Percentiles rank a stretch among this genome's conserved stretches.
phyloP scores from a whole-genome alignment of 1,140 invertebrate species.

The Aphelenchoides fujianensis region DNA sequence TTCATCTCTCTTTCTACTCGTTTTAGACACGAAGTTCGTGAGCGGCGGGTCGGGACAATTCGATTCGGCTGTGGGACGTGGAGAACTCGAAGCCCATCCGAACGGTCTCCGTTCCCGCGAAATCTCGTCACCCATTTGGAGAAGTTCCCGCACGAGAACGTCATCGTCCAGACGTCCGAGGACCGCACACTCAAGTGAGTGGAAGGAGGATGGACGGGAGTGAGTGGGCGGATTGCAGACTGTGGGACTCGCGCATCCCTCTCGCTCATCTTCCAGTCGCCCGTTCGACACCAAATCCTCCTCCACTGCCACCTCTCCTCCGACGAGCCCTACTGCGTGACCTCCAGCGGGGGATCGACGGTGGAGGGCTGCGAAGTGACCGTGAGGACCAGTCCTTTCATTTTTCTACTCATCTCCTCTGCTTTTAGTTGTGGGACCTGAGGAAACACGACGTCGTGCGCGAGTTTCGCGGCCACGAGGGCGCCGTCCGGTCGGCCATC shows the following conservation, averaged over 20 bases:
- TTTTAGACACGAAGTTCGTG: constrained; percentile 17
- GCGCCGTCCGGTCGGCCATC: constrained; percentile 33
- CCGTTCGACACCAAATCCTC: constrained; percentile 22
- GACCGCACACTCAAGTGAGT: constrained; percentile 33
- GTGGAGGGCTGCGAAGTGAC: constrained; percentile 38
- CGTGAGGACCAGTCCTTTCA: constrained; percentile 25
- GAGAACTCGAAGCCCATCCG: constrained; percentile 13
- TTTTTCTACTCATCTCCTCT: not conserved
- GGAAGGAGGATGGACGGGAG: too few species aligned
- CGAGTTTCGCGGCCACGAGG: constrained; percentile 47
- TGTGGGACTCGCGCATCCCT: constrained; percentile 42
- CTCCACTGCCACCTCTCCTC: constrained; percentile 37
- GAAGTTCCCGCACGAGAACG: constrained; percentile 23
- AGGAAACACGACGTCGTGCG: constrained; percentile 34
- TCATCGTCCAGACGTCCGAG: constrained; percentile 44
- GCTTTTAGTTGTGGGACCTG: constrained; percentile 40
- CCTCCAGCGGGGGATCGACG: constrained; percentile 34
- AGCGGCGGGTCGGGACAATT: not conserved
- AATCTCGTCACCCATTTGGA: constrained; percentile 42
- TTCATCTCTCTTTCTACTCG: too few species aligned
- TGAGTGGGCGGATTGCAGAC: constrained; percentile 22
- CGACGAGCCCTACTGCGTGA: constrained; percentile 26
- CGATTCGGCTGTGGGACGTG: constrained; percentile 20
- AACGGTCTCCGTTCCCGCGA: not conserved
- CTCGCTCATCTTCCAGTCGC: constrained; percentile 33